Percentiles rank a stretch among this genome's conserved stretches.
Conservation (phyloP, 2,113 vertebrate species). For the Pseudopodoces humilis region DNA sequence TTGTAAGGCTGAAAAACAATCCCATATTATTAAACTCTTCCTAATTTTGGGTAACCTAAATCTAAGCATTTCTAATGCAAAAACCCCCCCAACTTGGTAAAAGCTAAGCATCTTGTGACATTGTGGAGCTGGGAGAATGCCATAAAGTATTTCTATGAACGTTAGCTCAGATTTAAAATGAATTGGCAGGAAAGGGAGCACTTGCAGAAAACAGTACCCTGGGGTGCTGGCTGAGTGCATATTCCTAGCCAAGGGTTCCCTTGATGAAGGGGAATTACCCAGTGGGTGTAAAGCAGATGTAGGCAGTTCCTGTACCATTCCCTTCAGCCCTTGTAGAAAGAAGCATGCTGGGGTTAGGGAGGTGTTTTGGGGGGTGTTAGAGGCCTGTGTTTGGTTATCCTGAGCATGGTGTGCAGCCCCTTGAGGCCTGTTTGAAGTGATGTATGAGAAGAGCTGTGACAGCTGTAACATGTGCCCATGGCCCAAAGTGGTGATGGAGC, state of each 20-base stretch:
- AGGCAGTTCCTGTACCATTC: not conserved
- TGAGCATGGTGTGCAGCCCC: not conserved
- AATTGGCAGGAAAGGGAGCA: slow-evolving; percentile 48
- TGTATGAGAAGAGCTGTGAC: slow-evolving; percentile 31
- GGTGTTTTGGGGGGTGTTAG: not conserved
- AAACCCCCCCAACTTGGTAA: not conserved
- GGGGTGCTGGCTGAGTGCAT: slow-evolving; percentile 9
- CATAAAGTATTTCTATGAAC: slow-evolving; percentile 21
- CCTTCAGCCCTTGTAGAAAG: slow-evolving; percentile 3
- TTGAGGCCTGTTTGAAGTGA: slow-evolving; percentile 9
- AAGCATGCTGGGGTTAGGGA: not conserved
- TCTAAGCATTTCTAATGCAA: not conserved
- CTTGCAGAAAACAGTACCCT: slow-evolving; percentile 30
- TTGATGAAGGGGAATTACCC: not conserved
- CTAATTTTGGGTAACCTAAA: not conserved
- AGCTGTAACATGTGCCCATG: slow-evolving; percentile 6
- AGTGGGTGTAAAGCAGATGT: slow-evolving; percentile 2
- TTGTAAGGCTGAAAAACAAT: not conserved
- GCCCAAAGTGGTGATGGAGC: not conserved
- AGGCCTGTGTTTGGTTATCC: not conserved
- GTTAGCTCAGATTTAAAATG: slow-evolving; percentile 55
- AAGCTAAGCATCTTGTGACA: slow-evolving; percentile 12
- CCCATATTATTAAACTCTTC: not conserved
- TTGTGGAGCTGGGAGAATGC: slow-evolving; percentile 35
- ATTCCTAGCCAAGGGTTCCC: slow-evolving; percentile 17